Conservation (phyloP, 1,140 invertebrate species). For the Drosophila pseudoobscura region DNA sequence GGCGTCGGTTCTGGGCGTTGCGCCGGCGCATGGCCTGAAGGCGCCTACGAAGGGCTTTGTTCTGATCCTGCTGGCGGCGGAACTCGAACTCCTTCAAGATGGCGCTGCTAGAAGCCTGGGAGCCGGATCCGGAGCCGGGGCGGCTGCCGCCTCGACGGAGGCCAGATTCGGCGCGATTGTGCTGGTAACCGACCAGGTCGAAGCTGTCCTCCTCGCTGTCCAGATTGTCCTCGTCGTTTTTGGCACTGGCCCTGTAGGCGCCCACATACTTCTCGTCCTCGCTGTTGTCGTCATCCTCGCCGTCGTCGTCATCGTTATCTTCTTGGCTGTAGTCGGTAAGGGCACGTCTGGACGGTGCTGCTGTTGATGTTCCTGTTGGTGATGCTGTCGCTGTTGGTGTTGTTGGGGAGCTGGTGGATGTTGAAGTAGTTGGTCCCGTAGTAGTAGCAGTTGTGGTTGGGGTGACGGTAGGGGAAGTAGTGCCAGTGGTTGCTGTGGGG, state of each 20-base stretch:
- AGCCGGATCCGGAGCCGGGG: neutral
- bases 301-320: no score
- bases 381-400: no score
- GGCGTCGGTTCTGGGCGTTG: neutral
- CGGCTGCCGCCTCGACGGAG: neutral
- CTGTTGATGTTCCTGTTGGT: no score
- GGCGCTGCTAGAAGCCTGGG: neutral
- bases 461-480: neutral
- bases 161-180: conserved; percentile 9
- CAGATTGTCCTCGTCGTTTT: conserved; percentile 9
- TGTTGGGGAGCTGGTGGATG: no score
- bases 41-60: conserved; percentile 21
- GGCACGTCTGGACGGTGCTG: no score
- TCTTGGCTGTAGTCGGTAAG: no score
- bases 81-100: conserved; percentile 43
- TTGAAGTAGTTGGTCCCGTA: neutral
- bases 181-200: conserved; percentile 2
- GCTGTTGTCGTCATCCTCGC: neutral
- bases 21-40: neutral
- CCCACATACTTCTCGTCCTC: conserved; percentile 33
- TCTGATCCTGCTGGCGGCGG: conserved; percentile 48
- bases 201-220: conserved; percentile 17
- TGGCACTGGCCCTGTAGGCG: conserved; percentile 9
- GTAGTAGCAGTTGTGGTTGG: neutral
- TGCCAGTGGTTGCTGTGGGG: neutral